Conservation (phyloP, 2,113 vertebrate species). For the Spea multiplicata region DNA sequence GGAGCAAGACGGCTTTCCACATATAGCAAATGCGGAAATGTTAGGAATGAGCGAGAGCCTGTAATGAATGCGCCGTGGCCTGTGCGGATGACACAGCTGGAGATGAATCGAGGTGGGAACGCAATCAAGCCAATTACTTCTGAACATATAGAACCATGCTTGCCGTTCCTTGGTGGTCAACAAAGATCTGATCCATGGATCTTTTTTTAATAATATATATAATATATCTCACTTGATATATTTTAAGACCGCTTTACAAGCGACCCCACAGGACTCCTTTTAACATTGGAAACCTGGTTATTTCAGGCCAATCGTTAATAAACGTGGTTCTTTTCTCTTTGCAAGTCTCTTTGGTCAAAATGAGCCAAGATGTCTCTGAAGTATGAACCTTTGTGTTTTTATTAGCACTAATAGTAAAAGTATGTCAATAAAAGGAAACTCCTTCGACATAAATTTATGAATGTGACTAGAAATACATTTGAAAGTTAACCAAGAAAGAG, state of each 20-base stretch:
- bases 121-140: constrained; percentile 41
- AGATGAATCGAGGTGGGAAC: constrained; percentile 39
- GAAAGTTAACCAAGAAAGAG: no score
- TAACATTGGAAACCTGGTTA: constrained; percentile 24
- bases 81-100: constrained; percentile 15
- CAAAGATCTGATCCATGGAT: constrained; percentile 19
- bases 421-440: no score
- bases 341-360: no score
- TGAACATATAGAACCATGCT: constrained; percentile 18
- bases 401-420: no score
- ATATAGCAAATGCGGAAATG: constrained; percentile 39
- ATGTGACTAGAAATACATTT: no score
- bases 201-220: neutral
- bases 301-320: constrained; percentile 8
- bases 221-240: constrained; percentile 13
- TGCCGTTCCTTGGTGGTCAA: constrained; percentile 20
- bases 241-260: constrained; percentile 9
- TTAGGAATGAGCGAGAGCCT: constrained; percentile 11
- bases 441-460: no score
- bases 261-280: constrained; percentile 22
- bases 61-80: constrained; percentile 33
- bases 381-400: no score
- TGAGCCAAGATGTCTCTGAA: no score
- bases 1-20: constrained; percentile 33
- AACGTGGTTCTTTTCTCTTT: neutral